phyloP scores from a whole-genome alignment of 2,113 vertebrate species.

The Barbus barbus region DNA sequence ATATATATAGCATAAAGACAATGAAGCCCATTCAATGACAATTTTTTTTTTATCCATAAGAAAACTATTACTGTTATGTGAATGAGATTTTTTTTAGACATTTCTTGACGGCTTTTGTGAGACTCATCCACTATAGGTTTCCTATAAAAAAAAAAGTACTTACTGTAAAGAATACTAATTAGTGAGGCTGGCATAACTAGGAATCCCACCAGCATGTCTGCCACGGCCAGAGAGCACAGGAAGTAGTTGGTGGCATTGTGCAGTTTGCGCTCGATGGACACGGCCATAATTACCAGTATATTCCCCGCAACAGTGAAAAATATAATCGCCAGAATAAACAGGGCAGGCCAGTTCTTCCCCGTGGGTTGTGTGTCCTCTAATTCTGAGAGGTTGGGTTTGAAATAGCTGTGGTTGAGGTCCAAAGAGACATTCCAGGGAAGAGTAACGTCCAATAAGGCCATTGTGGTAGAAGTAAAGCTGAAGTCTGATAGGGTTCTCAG shows the following conservation, averaged over 20 bases:
- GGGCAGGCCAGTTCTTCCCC: slow-evolving; percentile 29
- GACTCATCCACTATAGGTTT: neutral
- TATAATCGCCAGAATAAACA: slow-evolving; percentile 41
- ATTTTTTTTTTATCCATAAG: neutral
- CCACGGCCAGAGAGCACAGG: slow-evolving; percentile 38
- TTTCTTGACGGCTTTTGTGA: no score
- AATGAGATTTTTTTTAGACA: no score
- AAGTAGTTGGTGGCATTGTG: slow-evolving; percentile 46
- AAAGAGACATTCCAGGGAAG: neutral
- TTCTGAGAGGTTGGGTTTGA: neutral
- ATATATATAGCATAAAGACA: neutral
- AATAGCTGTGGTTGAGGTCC: slow-evolving; percentile 5
- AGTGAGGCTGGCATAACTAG: slow-evolving; percentile 46
- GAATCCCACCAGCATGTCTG: slow-evolving; percentile 46
- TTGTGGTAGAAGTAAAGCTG: neutral
- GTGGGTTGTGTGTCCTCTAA: neutral
- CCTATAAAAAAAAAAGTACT: neutral
- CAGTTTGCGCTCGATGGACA: slow-evolving; percentile 44
- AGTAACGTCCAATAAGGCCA: slow-evolving; percentile 6
- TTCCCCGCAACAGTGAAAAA: slow-evolving; percentile 44
- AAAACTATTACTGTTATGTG: neutral
- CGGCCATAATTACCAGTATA: slow-evolving; percentile 43
- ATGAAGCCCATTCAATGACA: neutral
- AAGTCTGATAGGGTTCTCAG: neutral
- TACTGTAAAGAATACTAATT: slow-evolving; percentile 43